Evolutionary conservation across 1,140 invertebrate genomes (phyloP).

Genomic region (Orchestia grillus): DNA sequence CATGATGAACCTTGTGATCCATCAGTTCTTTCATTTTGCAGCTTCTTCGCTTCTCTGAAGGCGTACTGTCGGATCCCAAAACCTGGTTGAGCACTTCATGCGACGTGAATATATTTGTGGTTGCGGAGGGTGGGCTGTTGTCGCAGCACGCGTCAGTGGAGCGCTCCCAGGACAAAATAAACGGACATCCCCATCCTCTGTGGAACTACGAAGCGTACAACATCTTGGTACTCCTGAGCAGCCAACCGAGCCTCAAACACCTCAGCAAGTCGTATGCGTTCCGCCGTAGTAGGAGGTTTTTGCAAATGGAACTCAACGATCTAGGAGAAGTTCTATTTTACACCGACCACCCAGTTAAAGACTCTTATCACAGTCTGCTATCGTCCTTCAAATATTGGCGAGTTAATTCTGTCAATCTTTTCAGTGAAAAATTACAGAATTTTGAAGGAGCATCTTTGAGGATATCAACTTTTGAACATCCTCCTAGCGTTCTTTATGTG

Average conservation of each 20-base stretch:
- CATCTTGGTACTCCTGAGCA: slow-evolving; percentile 57
- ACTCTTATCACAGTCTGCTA: background rate
- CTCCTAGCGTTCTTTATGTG: slow-evolving; percentile 62
- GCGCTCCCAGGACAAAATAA: background rate
- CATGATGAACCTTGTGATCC: too few relatives aligned
- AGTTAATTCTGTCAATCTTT: background rate
- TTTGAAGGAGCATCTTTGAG: slow-evolving; percentile 57
- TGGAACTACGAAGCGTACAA: slow-evolving; percentile 63
- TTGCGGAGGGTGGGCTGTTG: slow-evolving; percentile 40
- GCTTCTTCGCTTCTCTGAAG: background rate
- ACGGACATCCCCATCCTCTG: slow-evolving; percentile 33
- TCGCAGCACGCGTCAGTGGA: slow-evolving; percentile 50
- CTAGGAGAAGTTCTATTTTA: slow-evolving; percentile 48
- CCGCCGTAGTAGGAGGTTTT: slow-evolving; percentile 55
- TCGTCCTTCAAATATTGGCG: slow-evolving; percentile 31
- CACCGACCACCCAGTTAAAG: slow-evolving; percentile 56
- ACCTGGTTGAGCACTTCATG: slow-evolving; percentile 58
- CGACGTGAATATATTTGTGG: slow-evolving; percentile 58
- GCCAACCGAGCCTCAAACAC: background rate
- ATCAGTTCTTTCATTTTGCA: background rate
- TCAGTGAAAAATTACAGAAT: slow-evolving; percentile 45
- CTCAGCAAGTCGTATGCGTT: slow-evolving; percentile 58
- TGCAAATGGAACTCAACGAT: slow-evolving; percentile 53
- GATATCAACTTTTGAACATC: slow-evolving; percentile 63
- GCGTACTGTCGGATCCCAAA: background rate